phyloP scores from a whole-genome alignment of 2,113 vertebrate species.

The Puma concolor region DNA sequence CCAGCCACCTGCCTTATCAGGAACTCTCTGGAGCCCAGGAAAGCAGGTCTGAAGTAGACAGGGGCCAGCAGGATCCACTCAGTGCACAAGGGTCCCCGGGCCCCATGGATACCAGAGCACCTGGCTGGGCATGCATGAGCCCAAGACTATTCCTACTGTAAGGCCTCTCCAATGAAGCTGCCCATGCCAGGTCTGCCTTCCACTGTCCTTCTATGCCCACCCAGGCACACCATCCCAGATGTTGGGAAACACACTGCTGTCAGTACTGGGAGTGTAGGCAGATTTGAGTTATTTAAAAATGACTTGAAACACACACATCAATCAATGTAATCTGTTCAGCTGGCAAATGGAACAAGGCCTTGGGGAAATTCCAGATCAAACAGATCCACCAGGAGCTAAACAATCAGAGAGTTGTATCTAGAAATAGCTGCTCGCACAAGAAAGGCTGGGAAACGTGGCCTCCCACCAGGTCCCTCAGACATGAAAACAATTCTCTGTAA shows the following conservation, averaged over 20 bases:
- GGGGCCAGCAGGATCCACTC: not conserved
- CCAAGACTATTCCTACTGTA: not conserved
- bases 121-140: not conserved
- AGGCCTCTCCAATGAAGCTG: not conserved
- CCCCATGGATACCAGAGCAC: not conserved
- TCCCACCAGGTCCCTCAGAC: not conserved
- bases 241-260: not conserved
- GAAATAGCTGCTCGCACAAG: not conserved
- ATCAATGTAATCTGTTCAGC: constrained; percentile 44
- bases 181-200: not conserved
- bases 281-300: constrained; percentile 50
- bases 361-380: constrained; percentile 54
- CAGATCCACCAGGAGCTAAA: constrained; percentile 4
- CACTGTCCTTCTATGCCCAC: not conserved
- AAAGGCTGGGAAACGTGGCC: not conserved
- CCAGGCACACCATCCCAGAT: not conserved
- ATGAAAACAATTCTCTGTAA: not conserved
- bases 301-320: not conserved
- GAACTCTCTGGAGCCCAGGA: not conserved
- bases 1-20: not conserved
- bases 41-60: not conserved
- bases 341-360: constrained; percentile 48
- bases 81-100: not conserved
- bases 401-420: not conserved
- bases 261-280: not conserved